Percentiles rank a stretch among this genome's conserved stretches.
These are phyloP conservation scores for Lymantria dispar DNA, from an alignment of 2,888 invertebrate species.

Conservation along the genomic window DNA sequence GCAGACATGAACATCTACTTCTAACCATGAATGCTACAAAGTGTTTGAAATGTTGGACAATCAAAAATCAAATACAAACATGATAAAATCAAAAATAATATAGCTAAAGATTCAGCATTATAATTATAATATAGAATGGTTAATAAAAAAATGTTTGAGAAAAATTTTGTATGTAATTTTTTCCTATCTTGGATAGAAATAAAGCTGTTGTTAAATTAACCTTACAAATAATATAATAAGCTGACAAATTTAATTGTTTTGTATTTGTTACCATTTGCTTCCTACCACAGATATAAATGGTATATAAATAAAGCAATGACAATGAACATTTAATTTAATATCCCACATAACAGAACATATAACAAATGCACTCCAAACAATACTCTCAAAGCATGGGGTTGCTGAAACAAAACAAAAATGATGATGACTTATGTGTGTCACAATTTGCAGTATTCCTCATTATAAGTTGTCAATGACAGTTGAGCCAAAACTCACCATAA, in stretches of 20 bases:
- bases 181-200: background rate
- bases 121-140: too few species aligned
- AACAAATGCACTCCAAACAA: slow-evolving; percentile 30
- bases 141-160: too few species aligned
- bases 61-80: too few species aligned
- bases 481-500: slow-evolving; percentile 68
- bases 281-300: slow-evolving; percentile 7
- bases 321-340: slow-evolving; percentile 30
- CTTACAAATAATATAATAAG: background rate
- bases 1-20: too few species aligned
- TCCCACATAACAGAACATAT: slow-evolving; percentile 31
- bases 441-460: slow-evolving; percentile 26
- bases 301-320: slow-evolving; percentile 33
- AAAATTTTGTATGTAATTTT: background rate
- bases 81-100: too few species aligned
- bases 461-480: slow-evolving; percentile 14
- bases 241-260: background rate
- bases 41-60: too few species aligned
- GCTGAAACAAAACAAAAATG: slow-evolving; percentile 64
- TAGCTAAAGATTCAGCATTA: too few species aligned
- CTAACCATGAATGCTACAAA: too few species aligned
- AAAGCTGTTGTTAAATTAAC: background rate
- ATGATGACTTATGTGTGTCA: slow-evolving; percentile 32
- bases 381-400: slow-evolving; percentile 51
- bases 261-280: background rate